Conservation (phyloP, 2,888 invertebrate genomes). For the Machimus rusticus region DNA sequence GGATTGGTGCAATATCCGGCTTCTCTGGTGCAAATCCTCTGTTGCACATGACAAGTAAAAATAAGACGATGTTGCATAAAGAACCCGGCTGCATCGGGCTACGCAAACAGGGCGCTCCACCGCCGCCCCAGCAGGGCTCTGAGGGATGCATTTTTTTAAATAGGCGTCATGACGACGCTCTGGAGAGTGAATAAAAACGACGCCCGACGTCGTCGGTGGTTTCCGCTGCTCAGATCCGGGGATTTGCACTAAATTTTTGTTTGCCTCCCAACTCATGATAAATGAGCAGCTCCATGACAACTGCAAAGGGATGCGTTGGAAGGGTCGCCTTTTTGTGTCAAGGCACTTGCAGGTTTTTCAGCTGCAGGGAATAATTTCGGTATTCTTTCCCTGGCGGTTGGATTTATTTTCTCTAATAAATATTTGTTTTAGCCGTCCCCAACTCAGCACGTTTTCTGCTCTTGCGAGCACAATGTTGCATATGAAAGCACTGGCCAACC, state of each 20-base stretch:
- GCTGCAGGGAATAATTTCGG: background rate
- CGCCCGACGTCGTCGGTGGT: background rate
- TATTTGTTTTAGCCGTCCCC: background rate
- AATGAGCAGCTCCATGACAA: constrained; percentile 24
- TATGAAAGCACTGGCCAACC: background rate
- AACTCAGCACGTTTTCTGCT: background rate
- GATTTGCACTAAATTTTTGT: constrained; percentile 24
- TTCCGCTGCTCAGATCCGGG: background rate
- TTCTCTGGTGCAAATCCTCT: background rate
- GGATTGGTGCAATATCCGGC: constrained; percentile 16
- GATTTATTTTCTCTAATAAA: background rate
- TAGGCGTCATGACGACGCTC: background rate
- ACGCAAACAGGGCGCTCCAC: background rate
- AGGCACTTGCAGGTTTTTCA: background rate
- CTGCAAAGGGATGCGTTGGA: background rate
- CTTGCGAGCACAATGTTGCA: background rate
- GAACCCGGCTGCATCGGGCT: background rate
- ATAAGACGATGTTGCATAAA: background rate
- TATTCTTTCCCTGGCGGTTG: background rate
- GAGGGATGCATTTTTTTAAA: background rate
- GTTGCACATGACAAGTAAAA: constrained; percentile 22
- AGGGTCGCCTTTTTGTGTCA: background rate
- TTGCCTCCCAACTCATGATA: constrained; percentile 15
- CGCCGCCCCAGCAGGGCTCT: background rate
- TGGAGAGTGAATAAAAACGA: background rate